Evolutionary conservation across 2,113 vertebrate species (phyloP), one percentile per base, ranked within the genome.

Genomic region (Anguilla rostrata): DNA sequence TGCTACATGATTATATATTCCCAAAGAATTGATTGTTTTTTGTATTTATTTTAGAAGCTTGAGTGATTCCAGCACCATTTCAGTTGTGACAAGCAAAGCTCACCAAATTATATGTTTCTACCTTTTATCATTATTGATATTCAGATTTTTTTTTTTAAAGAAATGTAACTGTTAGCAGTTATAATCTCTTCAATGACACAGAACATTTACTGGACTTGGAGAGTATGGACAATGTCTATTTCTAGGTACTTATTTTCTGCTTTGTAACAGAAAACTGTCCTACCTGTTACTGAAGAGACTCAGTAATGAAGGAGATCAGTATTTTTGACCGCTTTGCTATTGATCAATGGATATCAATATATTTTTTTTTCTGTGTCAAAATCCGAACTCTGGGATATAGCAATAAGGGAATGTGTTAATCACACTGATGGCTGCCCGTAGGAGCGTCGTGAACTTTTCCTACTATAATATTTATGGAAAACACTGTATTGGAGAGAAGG

Each of bases 1-100:
- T 79, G 91, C 87, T 92, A 91, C 87, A 90, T 87, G 92, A 90
- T 88, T 92, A 88, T 93, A 91, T 92, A 92, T 94, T 94, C 93
- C 89, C 91, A 91, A 93, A 92, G 89, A 87, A 92, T 88, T 71
- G 93, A 89, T 92, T 94, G 94, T 91, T 92, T 94, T 92, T 94
- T 93, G 63, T 92, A 90, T 94, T 95, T 87, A 87, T 93, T 94
- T 94, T 90, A 93, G 92, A 91, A 75, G 92, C 84, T 90, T 88
- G 88, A 89, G 84, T 91, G 86, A 91, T 90, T 87, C 93, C 89
- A 91, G 88, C 82, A 88, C 87, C 88, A 63, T 89, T 90, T 80
- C 87, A 81, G 90, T 88, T 91, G 86, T 84, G 81, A 91, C 90
- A 93, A 94, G 92, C 91, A 91, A 90, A 92, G 91, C 88, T 91